Conservation (phyloP, 2,888 invertebrate genomes). For the Pheosia tremula region DNA sequence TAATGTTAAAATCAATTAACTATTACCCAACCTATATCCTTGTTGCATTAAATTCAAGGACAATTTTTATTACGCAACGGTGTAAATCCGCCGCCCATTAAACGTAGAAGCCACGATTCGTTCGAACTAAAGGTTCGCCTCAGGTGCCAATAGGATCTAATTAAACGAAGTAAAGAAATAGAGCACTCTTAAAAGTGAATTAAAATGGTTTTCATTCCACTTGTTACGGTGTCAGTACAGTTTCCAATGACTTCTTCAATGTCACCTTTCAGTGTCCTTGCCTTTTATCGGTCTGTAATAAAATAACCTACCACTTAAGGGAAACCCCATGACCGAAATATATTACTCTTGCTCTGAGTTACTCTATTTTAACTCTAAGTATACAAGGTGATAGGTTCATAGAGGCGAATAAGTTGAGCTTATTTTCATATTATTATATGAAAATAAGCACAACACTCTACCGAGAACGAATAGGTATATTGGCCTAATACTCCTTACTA, state of each 20-base stretch:
- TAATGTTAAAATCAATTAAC: too few species aligned
- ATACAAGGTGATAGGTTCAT: too few species aligned
- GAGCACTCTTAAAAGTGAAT: conserved; percentile 59
- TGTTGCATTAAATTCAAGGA: background rate
- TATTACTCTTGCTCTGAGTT: too few species aligned
- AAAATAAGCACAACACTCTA: too few species aligned
- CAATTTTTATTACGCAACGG: conserved; percentile 32
- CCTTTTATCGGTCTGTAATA: background rate
- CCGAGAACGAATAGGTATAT: too few species aligned
- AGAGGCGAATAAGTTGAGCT: too few species aligned
- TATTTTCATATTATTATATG: too few species aligned
- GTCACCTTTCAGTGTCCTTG: background rate
- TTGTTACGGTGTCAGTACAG: conserved; percentile 18
- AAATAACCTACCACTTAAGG: too few species aligned
- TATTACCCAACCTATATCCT: background rate
- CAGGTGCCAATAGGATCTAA: conserved; percentile 76
- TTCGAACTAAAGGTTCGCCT: conserved; percentile 52
- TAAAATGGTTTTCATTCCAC: conserved; percentile 52
- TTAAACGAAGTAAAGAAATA: conserved; percentile 69
- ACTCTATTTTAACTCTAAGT: too few species aligned
- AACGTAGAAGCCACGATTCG: conserved; percentile 45
- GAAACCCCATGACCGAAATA: too few species aligned
- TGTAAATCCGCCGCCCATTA: conserved; percentile 49
- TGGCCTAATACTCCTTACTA: too few species aligned
- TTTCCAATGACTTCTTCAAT: background rate